phyloP scores from a whole-genome alignment of 1,140 invertebrate genomes.

The Physella acuta region DNA sequence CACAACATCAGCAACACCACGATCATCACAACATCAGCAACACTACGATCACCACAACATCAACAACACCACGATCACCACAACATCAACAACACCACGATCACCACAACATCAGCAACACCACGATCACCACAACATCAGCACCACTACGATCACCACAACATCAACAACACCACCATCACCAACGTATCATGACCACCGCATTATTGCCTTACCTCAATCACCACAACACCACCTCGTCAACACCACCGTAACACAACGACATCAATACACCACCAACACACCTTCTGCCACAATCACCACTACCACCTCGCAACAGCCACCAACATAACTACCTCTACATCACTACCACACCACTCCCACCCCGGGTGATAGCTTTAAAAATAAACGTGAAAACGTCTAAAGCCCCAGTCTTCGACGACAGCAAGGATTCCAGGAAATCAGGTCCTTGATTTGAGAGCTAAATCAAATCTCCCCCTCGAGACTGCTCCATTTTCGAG shows the following conservation, averaged over 20 bases:
- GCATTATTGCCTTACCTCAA: neutral
- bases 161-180: too few relatives aligned
- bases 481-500: neutral
- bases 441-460: neutral
- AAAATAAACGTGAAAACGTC: neutral
- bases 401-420: neutral
- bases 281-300: neutral
- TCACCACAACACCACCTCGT: neutral
- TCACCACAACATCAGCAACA: too few relatives aligned
- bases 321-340: neutral
- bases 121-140: too few relatives aligned
- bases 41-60: too few relatives aligned
- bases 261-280: neutral
- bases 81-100: too few relatives aligned
- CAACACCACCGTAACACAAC: neutral
- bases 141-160: too few relatives aligned
- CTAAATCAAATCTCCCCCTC: neutral
- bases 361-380: neutral
- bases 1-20: too few relatives aligned
- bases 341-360: neutral
- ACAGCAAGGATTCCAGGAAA: neutral
- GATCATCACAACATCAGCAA: too few relatives aligned
- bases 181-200: neutral
- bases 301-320: neutral
- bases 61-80: too few relatives aligned